A percentile compares a stretch with the other conserved stretches of the same genome.
Evolutionary conservation across 2,888 invertebrate species (phyloP).

Genomic region (Oxycera nigricornis): DNA sequence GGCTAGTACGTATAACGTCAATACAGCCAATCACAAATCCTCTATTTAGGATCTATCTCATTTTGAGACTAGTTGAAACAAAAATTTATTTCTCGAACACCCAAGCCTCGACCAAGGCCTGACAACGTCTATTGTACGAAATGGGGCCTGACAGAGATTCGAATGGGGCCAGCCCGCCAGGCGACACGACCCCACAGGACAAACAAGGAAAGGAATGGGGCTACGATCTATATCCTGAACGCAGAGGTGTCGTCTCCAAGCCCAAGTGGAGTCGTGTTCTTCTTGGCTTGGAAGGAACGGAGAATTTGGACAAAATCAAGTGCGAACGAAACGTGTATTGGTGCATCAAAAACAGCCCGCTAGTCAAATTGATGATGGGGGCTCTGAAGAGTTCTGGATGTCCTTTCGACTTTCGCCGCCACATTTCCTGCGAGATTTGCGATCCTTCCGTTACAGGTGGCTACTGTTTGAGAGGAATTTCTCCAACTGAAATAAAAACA

Average conservation of each 20-base stretch:
- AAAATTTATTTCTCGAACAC: too few relatives aligned
- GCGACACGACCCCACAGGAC: not conserved
- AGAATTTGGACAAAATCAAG: conserved; percentile 73
- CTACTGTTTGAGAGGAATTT: too few relatives aligned
- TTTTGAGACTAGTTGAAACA: too few relatives aligned
- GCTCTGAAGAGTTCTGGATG: conserved; percentile 73
- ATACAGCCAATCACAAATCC: too few relatives aligned
- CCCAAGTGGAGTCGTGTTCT: conserved; percentile 66
- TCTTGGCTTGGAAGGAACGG: conserved; percentile 72
- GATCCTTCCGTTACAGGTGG: conserved; percentile 78
- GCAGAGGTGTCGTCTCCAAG: conserved; percentile 68
- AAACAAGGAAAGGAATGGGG: conserved; percentile 66
- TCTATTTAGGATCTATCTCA: too few relatives aligned
- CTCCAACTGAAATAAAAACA: too few relatives aligned
- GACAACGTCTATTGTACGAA: too few relatives aligned
- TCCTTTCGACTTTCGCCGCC: conserved; percentile 81
- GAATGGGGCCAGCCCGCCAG: too few relatives aligned
- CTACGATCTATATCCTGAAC: conserved; percentile 84
- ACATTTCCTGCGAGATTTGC: conserved; percentile 93
- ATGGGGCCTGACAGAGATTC: not conserved
- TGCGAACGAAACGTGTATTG: conserved; percentile 82
- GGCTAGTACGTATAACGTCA: too few relatives aligned
- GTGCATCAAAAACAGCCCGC: conserved; percentile 77
- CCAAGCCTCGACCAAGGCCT: too few relatives aligned
- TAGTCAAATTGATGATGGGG: conserved; percentile 84